Percentiles rank a stretch among this genome's conserved stretches.
phyloP scores from a whole-genome alignment of 2,888 invertebrate genomes.

The Euplagia quadripunctaria region DNA sequence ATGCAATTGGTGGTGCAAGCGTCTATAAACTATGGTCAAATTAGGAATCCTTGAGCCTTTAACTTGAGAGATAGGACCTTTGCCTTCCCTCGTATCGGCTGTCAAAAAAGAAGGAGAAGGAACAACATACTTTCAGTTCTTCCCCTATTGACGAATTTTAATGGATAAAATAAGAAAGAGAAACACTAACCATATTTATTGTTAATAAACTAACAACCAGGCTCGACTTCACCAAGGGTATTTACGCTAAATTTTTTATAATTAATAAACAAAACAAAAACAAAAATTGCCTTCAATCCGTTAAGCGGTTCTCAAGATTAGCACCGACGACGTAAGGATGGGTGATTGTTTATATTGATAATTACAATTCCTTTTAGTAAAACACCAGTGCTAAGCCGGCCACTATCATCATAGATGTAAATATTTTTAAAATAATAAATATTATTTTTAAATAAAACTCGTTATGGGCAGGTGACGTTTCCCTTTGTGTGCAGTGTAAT shows the following conservation, averaged over 20 bases:
- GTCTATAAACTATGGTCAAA: too few relatives aligned
- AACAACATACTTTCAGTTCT: background rate
- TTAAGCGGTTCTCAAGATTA: too few relatives aligned
- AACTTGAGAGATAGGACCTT: too few relatives aligned
- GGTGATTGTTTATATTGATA: background rate
- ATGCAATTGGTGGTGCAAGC: background rate
- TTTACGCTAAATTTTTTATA: too few relatives aligned
- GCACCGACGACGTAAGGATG: too few relatives aligned
- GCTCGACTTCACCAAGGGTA: background rate
- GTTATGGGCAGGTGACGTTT: background rate
- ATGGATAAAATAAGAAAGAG: too few relatives aligned
- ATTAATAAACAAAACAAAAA: too few relatives aligned
- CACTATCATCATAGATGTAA: background rate
- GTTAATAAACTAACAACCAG: background rate
- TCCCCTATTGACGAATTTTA: background rate
- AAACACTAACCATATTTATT: background rate
- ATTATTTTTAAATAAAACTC: background rate
- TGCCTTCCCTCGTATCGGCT: background rate
- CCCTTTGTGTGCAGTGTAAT: constrained; percentile 20
- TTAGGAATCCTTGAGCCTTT: too few relatives aligned
- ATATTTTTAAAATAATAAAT: background rate
- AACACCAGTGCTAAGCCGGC: too few relatives aligned
- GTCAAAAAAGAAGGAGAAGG: background rate
- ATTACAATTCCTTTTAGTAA: background rate
- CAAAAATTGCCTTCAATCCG: too few relatives aligned